Percentiles rank a stretch among this genome's conserved stretches.
These are phyloP conservation scores for Epirrita christyi DNA, from an alignment of 2,888 invertebrate species.

Conservation along the genomic window DNA sequence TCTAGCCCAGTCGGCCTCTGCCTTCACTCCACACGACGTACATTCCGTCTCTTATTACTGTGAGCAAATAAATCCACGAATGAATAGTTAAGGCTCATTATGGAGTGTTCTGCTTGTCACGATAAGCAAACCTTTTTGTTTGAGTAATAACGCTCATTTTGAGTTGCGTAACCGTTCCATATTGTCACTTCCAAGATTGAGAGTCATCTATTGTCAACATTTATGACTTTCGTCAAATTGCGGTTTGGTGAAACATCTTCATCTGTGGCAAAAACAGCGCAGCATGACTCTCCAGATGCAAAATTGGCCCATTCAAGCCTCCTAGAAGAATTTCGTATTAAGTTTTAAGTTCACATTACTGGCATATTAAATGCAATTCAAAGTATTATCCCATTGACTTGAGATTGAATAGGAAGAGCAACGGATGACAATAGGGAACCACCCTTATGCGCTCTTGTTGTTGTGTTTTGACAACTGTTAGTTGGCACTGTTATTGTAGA, in stretches of 20 bases:
- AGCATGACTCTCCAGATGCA: conserved; percentile 36
- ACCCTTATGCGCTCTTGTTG: conserved; percentile 37
- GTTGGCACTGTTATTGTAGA: conserved; percentile 30
- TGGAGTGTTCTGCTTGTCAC: conserved; percentile 51
- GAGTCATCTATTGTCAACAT: conserved; percentile 19
- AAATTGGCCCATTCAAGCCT: conserved; percentile 13
- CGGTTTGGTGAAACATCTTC: conserved; percentile 23
- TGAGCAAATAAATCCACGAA: conserved; percentile 66
- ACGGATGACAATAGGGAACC: conserved; percentile 33
- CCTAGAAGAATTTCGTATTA: conserved; percentile 17
- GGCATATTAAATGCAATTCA: conserved; percentile 30
- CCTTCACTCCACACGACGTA: conserved; percentile 76
- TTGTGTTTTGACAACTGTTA: conserved; percentile 59
- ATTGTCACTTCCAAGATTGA: conserved; percentile 22
- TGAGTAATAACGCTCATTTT: conserved; percentile 37
- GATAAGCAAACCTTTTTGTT: conserved; percentile 40
- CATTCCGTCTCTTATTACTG: conserved; percentile 71
- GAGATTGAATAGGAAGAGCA: conserved; percentile 32
- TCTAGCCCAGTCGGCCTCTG: conserved; percentile 70
- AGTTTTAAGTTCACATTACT: conserved; percentile 22
- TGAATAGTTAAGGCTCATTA: conserved; percentile 52
- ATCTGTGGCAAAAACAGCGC: conserved; percentile 24
- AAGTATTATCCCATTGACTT: conserved; percentile 20
- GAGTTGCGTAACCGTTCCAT: conserved; percentile 27
- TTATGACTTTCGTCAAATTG: conserved; percentile 13